Evolutionary conservation across 2,888 invertebrate genomes (phyloP).

Genomic region (Augochlorella aurata): DNA sequence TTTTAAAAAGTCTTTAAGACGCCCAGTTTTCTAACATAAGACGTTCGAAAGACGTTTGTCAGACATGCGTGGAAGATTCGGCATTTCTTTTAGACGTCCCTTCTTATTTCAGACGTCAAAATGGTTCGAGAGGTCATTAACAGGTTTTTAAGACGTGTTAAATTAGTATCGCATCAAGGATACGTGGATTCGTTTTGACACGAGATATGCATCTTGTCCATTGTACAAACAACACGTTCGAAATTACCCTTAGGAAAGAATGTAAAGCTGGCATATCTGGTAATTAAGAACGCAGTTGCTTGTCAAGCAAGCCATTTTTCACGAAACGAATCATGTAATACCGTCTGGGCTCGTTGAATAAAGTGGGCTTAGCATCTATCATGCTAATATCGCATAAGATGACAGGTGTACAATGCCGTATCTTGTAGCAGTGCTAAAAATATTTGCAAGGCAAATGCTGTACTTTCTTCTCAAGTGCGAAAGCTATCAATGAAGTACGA

Average conservation of each 20-base stretch:
- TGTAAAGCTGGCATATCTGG: background rate
- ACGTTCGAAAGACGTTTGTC: too few relatives aligned
- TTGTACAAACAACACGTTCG: background rate
- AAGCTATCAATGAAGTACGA: constrained; percentile 2
- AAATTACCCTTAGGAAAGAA: too few relatives aligned
- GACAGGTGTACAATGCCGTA: constrained; percentile 6
- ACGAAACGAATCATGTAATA: background rate
- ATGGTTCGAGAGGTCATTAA: too few relatives aligned
- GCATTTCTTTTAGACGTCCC: too few relatives aligned
- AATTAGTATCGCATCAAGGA: background rate
- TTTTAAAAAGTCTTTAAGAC: too few relatives aligned
- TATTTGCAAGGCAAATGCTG: background rate
- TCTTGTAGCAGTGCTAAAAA: constrained; percentile 1
- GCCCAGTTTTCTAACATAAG: too few relatives aligned
- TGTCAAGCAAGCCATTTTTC: background rate
- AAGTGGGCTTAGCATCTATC: constrained; percentile 6
- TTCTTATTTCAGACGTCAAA: too few relatives aligned
- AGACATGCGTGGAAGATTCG: too few relatives aligned
- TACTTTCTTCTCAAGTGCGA: background rate
- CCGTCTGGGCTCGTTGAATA: background rate
- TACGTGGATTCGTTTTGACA: background rate
- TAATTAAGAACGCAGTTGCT: background rate
- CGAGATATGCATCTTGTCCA: background rate
- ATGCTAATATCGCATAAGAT: constrained; percentile 1
- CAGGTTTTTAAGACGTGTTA: too few relatives aligned